Base-by-base conservation (phyloP, 53 echinoderm and acorn worm species). In the Antedon mediterranea region DNA sequence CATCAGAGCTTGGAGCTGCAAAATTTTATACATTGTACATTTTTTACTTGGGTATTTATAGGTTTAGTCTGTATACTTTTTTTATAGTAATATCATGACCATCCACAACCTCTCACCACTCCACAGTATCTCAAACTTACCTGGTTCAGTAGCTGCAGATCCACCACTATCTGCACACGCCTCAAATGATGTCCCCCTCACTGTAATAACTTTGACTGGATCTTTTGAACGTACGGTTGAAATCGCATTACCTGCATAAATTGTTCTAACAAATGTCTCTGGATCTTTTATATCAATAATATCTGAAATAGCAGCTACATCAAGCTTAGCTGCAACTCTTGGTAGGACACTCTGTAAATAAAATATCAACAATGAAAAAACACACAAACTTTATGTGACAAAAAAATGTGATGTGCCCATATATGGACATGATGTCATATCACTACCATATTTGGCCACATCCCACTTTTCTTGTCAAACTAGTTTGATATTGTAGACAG, bases 211-310 rank as follows among this genome's bases (percentile, higher is more conserved):
- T 77, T 94, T 94, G 33, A 94, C 77, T 6, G 90, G 43, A 81
- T 94, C 94, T 32, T 86, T 75, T 71, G 91, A 91, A 15, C 84
- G 83, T 23, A 94, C 83, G 71, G 90, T 94, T 30, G 94, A 84
- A 27, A 94, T 72, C 4, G 93, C 93, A 74, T 93, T 93, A 71
- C 97, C 97, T 75, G 97, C 97, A 82, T 95, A 95, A 33, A 95
- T 95, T 23, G 97, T 95, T 75, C 97, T 85, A n/a, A 95, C 97
- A 86, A 95, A 95, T 28, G 97, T 95, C 72, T 95, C 97, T 32
- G 84, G 82, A 11, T 81, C 77, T 43, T 92, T 82, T 71, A 95
- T 88, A n/a, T 81, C 84, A 34, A 95, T 95, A 72, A 95, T 95
- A 73, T 95, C 97, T 3, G 97, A 95, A 34, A 95, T 95, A 13